Percentiles rank a stretch among this genome's conserved stretches.
Conservation (phyloP, 2,113 vertebrate genomes). For the Mesembrinibis cayennensis region DNA sequence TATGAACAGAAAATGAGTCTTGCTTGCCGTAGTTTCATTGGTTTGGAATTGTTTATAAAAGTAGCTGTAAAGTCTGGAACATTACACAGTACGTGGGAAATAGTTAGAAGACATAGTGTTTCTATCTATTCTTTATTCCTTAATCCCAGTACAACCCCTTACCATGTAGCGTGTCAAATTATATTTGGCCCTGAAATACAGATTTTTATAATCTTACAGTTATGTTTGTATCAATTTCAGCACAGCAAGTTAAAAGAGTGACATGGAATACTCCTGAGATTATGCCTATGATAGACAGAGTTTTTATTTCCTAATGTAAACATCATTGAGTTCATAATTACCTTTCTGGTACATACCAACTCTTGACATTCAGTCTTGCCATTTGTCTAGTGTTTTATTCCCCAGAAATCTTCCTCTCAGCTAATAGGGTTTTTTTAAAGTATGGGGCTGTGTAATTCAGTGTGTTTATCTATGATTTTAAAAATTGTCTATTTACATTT, state of each 20-base stretch:
- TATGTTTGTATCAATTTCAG: neutral
- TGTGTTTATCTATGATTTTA: neutral
- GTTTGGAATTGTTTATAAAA: neutral
- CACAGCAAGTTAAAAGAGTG: neutral
- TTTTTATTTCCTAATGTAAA: conserved; percentile 14
- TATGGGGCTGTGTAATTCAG: neutral
- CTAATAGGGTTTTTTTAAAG: neutral
- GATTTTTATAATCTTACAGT: neutral
- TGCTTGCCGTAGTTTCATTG: neutral
- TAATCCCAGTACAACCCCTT: neutral
- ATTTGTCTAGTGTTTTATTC: neutral
- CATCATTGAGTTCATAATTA: neutral
- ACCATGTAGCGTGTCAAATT: neutral
- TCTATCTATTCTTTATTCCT: neutral
- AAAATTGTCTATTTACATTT: neutral
- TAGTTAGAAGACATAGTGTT: neutral
- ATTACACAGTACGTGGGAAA: neutral
- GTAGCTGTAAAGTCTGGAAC: neutral
- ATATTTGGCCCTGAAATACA: neutral
- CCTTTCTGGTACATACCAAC: neutral
- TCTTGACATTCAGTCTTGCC: neutral
- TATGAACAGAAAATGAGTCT: neutral
- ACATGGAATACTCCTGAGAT: neutral
- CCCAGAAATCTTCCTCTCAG: neutral
- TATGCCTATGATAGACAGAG: neutral